Evolutionary conservation across 2,113 vertebrate genomes (phyloP).

Genomic region (Patagioenas fasciata): DNA sequence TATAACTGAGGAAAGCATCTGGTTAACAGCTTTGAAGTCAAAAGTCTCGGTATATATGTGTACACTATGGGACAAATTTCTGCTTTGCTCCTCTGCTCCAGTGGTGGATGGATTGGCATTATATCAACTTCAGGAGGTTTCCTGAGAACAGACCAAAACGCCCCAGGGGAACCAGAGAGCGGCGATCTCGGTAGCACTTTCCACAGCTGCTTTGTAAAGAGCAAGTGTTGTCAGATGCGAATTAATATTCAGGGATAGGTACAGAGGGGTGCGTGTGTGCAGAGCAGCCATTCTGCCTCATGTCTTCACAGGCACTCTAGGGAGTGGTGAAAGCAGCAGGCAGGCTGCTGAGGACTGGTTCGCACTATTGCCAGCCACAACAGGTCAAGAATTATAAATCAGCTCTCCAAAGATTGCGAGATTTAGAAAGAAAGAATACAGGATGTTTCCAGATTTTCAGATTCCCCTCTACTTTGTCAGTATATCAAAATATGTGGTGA

Average conservation of each 20-base stretch:
- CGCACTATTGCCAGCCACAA: neutral
- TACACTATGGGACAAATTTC: neutral
- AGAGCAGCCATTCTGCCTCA: neutral
- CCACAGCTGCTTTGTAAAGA: neutral
- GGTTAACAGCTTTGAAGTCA: neutral
- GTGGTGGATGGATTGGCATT: neutral
- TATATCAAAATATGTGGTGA: neutral
- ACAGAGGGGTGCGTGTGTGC: neutral
- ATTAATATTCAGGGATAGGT: neutral
- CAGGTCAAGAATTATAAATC: neutral
- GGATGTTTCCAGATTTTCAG: neutral
- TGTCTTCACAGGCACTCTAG: neutral
- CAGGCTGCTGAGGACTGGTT: neutral
- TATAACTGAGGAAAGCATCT: neutral
- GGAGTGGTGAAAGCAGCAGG: neutral
- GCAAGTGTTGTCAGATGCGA: neutral
- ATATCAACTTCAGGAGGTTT: neutral
- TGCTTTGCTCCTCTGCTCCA: neutral
- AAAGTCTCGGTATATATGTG: neutral
- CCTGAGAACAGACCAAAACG: neutral
- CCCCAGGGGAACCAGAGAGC: neutral
- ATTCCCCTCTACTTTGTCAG: neutral
- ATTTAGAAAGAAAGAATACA: neutral
- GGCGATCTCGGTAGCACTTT: neutral
- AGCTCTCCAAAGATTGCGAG: neutral